A percentile compares a stretch with the other conserved stretches of the same genome.
Conservation (phyloP, 2,888 invertebrate species). For the Tethea ocularis region DNA sequence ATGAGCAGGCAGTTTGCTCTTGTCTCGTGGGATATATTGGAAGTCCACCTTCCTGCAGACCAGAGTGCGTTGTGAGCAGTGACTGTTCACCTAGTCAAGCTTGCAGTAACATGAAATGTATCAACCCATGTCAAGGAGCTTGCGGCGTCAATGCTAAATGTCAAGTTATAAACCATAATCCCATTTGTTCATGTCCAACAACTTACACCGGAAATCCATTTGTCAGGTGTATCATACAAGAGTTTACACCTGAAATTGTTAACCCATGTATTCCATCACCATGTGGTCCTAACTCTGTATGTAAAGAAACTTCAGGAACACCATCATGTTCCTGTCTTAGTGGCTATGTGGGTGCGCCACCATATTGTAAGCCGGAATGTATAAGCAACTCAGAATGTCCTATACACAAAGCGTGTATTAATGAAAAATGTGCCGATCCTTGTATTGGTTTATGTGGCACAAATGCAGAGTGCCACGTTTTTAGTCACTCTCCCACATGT, state of each 20-base stretch:
- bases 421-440: slow-evolving; percentile 90
- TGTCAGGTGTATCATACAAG: slow-evolving; percentile 83
- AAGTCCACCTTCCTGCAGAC: slow-evolving; percentile 90
- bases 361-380: slow-evolving; percentile 92
- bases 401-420: slow-evolving; percentile 87
- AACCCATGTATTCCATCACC: slow-evolving; percentile 91
- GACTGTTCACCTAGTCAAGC: slow-evolving; percentile 90
- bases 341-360: slow-evolving; percentile 87
- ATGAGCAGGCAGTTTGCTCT: slow-evolving; percentile 89
- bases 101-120: slow-evolving; percentile 91
- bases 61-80: slow-evolving; percentile 89
- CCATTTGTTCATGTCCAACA: slow-evolving; percentile 89
- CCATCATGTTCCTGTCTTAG: slow-evolving; percentile 90
- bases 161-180: slow-evolving; percentile 91
- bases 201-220: slow-evolving; percentile 90
- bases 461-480: slow-evolving; percentile 89
- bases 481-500: slow-evolving; percentile 90
- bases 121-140: slow-evolving; percentile 92
- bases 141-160: slow-evolving; percentile 90
- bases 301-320: slow-evolving; percentile 85
- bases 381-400: slow-evolving; percentile 90
- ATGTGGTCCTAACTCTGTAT: slow-evolving; percentile 91
- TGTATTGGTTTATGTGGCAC: slow-evolving; percentile 88
- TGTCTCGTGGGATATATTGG: slow-evolving; percentile 89
- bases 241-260: slow-evolving; percentile 73